These are phyloP conservation scores for Catalaphyllia jardinei DNA, from an alignment of 64 coral and sea anemone species.

Conservation along the genomic window DNA sequence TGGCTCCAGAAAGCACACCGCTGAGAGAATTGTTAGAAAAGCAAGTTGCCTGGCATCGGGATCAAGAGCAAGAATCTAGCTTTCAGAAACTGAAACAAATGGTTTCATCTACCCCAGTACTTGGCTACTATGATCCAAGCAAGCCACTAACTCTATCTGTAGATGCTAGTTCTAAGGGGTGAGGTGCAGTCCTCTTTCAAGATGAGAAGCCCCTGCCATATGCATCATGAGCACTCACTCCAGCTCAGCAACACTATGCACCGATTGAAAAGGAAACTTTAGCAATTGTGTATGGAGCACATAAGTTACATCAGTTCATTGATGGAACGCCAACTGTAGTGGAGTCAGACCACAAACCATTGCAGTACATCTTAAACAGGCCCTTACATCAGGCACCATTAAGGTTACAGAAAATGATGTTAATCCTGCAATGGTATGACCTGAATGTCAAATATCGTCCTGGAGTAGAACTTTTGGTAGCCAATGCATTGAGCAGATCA, in stretches of 20 bases:
- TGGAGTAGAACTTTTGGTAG: not conserved
- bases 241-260: not conserved
- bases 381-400: constrained; percentile 39
- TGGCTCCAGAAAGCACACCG: constrained; percentile 36
- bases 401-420: constrained; percentile 28
- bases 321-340: constrained; percentile 24
- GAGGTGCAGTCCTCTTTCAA: constrained; percentile 50
- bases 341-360: constrained; percentile 27
- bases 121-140: constrained; percentile 40
- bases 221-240: constrained; percentile 51
- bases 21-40: constrained; percentile 54
- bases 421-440: constrained; percentile 14
- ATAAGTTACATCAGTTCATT: constrained; percentile 52
- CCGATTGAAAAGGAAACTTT: constrained; percentile 38
- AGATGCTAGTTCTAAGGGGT: constrained; percentile 43
- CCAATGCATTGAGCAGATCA: constrained; percentile 32
- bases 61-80: constrained; percentile 17
- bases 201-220: constrained; percentile 44
- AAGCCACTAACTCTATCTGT: constrained; percentile 30
- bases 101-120: constrained; percentile 14
- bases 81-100: constrained; percentile 42
- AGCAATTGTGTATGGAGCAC: constrained; percentile 46
- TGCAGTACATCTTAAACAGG: constrained; percentile 42
- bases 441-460: constrained; percentile 15
- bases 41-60: constrained; percentile 39